phyloP scores from a whole-genome alignment of 2,113 vertebrate species.

The Clarias gariepinus region DNA sequence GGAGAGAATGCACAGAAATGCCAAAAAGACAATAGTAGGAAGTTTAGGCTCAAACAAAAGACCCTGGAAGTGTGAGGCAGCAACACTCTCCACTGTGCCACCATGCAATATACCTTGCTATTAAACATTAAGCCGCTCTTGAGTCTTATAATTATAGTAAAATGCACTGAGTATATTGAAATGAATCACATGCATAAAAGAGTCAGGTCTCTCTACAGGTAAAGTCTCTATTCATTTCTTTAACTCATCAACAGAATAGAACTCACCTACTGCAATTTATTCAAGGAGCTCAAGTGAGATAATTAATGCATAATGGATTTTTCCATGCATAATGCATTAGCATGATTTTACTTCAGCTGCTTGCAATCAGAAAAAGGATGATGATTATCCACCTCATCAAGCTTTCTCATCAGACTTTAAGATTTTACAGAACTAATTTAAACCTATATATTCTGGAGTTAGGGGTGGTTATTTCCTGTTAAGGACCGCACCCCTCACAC shows the following conservation, averaged over 20 bases:
- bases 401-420: constrained; percentile 14
- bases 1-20: neutral
- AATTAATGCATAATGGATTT: constrained; percentile 27
- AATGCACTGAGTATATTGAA: neutral
- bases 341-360: constrained; percentile 32
- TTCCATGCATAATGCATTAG: constrained; percentile 50
- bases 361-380: constrained; percentile 23
- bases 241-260: constrained; percentile 39
- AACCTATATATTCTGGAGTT: neutral
- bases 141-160: neutral
- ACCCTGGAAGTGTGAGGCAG: neutral
- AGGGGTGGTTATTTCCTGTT: neutral
- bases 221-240: neutral
- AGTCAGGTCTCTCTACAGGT: neutral
- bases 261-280: constrained; percentile 39
- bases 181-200: neutral
- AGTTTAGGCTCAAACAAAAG: neutral
- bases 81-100: neutral
- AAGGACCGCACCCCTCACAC: neutral
- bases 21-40: neutral
- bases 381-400: constrained; percentile 34
- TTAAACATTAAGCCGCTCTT: neutral
- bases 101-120: neutral
- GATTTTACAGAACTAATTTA: neutral
- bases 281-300: constrained; percentile 30